Conservation (phyloP, 2,797 vertebrate genomes). For the Rhincodon typus region DNA sequence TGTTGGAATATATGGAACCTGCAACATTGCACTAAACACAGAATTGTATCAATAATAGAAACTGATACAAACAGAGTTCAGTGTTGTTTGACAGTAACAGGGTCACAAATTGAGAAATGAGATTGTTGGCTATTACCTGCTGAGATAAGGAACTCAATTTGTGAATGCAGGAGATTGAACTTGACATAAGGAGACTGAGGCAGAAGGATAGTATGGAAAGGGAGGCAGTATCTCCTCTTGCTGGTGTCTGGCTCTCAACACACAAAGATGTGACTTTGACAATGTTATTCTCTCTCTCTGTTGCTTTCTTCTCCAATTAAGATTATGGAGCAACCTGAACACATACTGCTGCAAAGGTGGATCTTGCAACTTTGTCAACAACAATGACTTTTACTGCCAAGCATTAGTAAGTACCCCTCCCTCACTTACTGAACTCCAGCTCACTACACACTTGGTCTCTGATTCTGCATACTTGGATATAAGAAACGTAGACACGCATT, state of each 20-base stretch:
- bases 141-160: background rate
- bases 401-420: conserved; percentile 46
- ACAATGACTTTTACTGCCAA: conserved; percentile 48
- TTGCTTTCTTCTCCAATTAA: conserved; percentile 41
- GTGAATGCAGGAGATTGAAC: background rate
- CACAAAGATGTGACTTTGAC: background rate
- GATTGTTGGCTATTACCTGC: too few relatives aligned
- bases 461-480: background rate
- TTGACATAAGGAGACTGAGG: background rate
- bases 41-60: background rate
- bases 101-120: background rate
- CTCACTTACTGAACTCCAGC: conserved; percentile 25
- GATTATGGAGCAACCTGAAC: conserved; percentile 63
- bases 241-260: background rate
- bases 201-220: background rate
- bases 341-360: conserved; percentile 58
- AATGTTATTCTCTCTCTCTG: conserved; percentile 37
- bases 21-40: too few relatives aligned
- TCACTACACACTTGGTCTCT: background rate
- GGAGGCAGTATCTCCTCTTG: background rate
- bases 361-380: conserved; percentile 60
- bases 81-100: too few relatives aligned
- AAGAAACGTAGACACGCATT: background rate
- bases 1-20: background rate
- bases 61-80: background rate